These are phyloP conservation scores for Andrena camellia DNA, from an alignment of 2,888 invertebrate species.

Conservation along the genomic window DNA sequence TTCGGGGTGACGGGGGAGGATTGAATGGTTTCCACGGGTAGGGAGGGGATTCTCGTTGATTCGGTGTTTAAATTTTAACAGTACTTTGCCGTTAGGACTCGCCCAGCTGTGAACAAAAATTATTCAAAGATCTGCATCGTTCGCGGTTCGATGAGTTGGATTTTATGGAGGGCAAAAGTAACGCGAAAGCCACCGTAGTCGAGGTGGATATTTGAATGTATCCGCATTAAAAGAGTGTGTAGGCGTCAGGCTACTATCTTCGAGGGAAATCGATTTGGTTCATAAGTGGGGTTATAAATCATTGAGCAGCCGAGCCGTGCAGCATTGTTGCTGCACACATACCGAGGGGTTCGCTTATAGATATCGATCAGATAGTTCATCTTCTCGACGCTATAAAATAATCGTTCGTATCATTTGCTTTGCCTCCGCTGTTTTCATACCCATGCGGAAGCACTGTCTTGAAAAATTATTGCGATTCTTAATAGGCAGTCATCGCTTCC, in stretches of 20 bases:
- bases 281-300: constrained; percentile 63
- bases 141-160: no score
- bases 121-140: no score
- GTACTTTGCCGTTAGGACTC: no score
- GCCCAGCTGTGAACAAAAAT: no score
- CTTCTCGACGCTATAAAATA: constrained; percentile 33
- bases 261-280: constrained; percentile 62
- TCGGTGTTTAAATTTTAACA: no score
- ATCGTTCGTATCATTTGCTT: constrained; percentile 42
- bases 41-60: no score
- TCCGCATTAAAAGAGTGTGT: constrained; percentile 32
- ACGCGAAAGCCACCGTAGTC: neutral
- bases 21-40: no score
- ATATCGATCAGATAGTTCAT: constrained; percentile 58
- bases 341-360: constrained; percentile 45
- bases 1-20: neutral
- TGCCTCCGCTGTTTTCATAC: constrained; percentile 3
- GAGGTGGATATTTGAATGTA: neutral
- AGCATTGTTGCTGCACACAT: constrained; percentile 45
- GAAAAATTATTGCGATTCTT: neutral
- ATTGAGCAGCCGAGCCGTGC: constrained; percentile 55
- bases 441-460: neutral
- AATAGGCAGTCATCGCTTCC: no score
- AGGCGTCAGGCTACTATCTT: constrained; percentile 45
- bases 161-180: no score